Percentiles rank a stretch among this genome's conserved stretches.
These are phyloP conservation scores for Drosophila aldrichi DNA, from an alignment of 2,888 invertebrate genomes.

Conservation along the genomic window DNA sequence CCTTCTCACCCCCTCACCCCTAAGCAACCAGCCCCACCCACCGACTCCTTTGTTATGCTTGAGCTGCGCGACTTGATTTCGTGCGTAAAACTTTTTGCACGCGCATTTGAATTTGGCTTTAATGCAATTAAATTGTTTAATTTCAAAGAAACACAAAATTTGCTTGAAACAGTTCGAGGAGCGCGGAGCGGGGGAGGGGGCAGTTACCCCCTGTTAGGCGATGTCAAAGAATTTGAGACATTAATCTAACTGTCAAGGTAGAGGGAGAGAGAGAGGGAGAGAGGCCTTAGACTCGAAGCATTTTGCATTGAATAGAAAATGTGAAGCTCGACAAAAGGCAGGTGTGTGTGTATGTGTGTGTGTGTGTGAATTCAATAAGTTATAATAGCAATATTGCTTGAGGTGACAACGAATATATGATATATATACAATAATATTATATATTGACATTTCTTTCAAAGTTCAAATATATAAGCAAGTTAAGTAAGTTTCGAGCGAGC, in stretches of 20 bases:
- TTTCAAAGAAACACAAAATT: constrained; percentile 69
- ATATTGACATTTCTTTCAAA: constrained; percentile 40
- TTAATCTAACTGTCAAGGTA: constrained; percentile 2
- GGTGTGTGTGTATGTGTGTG: not conserved
- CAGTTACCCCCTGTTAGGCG: not conserved
- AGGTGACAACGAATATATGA: constrained; percentile 27
- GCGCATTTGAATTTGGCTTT: constrained; percentile 75
- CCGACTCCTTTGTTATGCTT: constrained; percentile 48
- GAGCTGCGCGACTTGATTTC: constrained; percentile 74
- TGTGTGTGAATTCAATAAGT: constrained; percentile 15
- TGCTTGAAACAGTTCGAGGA: not conserved
- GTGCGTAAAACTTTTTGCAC: constrained; percentile 75
- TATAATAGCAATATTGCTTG: constrained; percentile 12
- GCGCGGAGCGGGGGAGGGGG: not conserved
- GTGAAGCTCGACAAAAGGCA: not conserved
- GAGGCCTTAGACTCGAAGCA: not conserved
- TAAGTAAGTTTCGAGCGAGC: constrained; percentile 22
- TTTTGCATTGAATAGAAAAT: not conserved
- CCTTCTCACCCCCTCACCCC: not conserved
- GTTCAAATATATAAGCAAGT: constrained; percentile 48
- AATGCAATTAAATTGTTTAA: constrained; percentile 80
- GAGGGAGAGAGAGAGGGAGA: too few relatives aligned
- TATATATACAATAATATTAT: not conserved
- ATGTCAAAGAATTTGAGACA: constrained; percentile 2
- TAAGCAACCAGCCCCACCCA: not conserved